Conservation (phyloP, 2,113 vertebrate species). For the Progne subis region DNA sequence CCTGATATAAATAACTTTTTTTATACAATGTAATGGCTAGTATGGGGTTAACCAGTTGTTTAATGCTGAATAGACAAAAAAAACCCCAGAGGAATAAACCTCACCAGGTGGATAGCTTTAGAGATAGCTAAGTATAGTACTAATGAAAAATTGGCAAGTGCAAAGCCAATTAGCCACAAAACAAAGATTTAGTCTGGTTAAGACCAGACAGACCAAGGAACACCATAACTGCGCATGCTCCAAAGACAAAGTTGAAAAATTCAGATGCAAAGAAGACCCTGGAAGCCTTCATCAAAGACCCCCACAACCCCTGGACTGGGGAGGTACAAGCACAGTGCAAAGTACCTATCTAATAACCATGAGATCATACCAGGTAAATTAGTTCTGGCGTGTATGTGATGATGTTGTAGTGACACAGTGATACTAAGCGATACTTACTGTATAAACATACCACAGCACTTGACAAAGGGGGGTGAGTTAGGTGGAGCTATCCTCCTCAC, state of each 20-base stretch:
- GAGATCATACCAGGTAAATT: not conserved
- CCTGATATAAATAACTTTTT: not conserved
- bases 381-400: not conserved
- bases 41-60: not conserved
- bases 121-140: not conserved
- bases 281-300: not conserved
- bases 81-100: not conserved
- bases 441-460: not conserved
- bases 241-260: not conserved
- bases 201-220: not conserved
- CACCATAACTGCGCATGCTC: not conserved
- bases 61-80: not conserved
- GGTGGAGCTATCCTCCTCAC: not conserved
- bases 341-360: not conserved
- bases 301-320: fast-evolving
- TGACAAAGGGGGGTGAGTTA: not conserved
- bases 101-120: not conserved
- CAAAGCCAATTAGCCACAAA: not conserved
- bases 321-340: not conserved
- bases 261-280: not conserved
- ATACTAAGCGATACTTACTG: not conserved
- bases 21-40: not conserved
- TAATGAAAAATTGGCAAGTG: not conserved
- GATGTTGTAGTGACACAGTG: not conserved
- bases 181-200: not conserved